Evolutionary conservation across 2,888 invertebrate species (phyloP).

Genomic region (Drosophila hawaiiensis): DNA sequence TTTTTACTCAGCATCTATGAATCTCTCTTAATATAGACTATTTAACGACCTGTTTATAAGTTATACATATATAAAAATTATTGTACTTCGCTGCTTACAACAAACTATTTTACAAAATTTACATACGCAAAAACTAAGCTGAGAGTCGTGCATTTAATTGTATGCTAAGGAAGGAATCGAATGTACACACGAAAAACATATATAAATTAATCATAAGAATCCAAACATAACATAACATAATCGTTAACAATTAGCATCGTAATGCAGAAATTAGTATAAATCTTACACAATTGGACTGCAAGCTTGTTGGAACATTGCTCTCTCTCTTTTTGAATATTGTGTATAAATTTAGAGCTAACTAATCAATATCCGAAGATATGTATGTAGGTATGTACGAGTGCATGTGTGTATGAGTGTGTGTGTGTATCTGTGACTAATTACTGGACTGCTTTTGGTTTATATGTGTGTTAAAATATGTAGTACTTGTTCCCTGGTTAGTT

Average conservation of each 20-base stretch:
- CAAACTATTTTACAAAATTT: slow-evolving; percentile 79
- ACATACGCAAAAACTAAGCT: slow-evolving; percentile 66
- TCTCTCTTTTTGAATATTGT: slow-evolving; percentile 24
- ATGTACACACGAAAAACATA: slow-evolving; percentile 51
- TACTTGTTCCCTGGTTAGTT: slow-evolving; percentile 71
- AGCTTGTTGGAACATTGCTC: slow-evolving; percentile 54
- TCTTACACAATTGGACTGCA: slow-evolving; percentile 46
- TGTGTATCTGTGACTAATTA: slow-evolving; percentile 25
- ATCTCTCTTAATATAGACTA: slow-evolving; percentile 63
- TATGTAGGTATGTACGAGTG: slow-evolving; percentile 53
- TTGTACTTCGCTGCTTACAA: slow-evolving; percentile 81
- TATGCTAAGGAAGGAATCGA: slow-evolving; percentile 65
- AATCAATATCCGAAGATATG: slow-evolving; percentile 70
- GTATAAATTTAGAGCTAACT: slow-evolving; percentile 66
- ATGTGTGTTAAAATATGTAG: slow-evolving; percentile 31
- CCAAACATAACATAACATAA: slow-evolving; percentile 28
- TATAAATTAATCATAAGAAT: slow-evolving; percentile 43
- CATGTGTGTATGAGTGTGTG: slow-evolving; percentile 22
- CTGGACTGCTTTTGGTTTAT: slow-evolving; percentile 48
- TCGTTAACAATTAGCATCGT: slow-evolving; percentile 31
- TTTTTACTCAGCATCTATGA: slow-evolving; percentile 59
- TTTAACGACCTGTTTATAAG: slow-evolving; percentile 57
- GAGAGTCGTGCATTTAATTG: slow-evolving; percentile 51
- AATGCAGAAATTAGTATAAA: slow-evolving; percentile 31
- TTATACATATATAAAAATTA: slow-evolving; percentile 72